Conservation (phyloP, 2,113 vertebrate genomes). For the Falcunculus frontatus region DNA sequence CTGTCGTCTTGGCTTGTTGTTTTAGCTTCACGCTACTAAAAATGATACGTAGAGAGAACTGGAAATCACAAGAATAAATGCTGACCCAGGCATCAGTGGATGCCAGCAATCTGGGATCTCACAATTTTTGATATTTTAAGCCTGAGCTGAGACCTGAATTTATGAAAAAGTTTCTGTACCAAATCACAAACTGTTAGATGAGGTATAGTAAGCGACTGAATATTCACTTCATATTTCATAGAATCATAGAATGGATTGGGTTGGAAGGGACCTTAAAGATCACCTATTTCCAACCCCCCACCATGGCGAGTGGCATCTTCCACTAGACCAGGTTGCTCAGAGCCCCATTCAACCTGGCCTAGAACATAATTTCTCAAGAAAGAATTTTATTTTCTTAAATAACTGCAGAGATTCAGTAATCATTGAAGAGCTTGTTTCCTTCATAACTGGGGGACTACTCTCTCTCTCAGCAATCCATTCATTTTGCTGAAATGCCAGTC, state of each 20-base stretch:
- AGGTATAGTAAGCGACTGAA: background rate
- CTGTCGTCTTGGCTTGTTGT: background rate
- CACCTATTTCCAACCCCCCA: background rate
- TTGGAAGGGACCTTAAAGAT: background rate
- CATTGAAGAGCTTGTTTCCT: background rate
- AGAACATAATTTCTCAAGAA: background rate
- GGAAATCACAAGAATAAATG: background rate
- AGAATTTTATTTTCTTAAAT: background rate
- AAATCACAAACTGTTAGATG: background rate
- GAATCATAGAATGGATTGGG: background rate
- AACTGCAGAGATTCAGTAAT: background rate
- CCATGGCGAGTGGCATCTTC: no score
- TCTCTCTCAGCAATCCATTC: conserved; percentile 6
- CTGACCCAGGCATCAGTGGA: background rate
- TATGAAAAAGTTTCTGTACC: background rate
- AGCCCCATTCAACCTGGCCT: no score
- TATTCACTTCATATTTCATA: background rate
- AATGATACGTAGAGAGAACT: background rate
- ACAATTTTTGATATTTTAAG: background rate
- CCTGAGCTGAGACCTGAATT: background rate
- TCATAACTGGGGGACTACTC: background rate
- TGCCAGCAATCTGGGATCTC: background rate
- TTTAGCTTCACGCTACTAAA: background rate
- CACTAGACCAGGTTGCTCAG: background rate
- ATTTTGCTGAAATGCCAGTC: conserved; percentile 8